These are phyloP conservation scores for Temnothorax ravouxi DNA, from an alignment of 2,888 invertebrate genomes.

Conservation along the genomic window DNA sequence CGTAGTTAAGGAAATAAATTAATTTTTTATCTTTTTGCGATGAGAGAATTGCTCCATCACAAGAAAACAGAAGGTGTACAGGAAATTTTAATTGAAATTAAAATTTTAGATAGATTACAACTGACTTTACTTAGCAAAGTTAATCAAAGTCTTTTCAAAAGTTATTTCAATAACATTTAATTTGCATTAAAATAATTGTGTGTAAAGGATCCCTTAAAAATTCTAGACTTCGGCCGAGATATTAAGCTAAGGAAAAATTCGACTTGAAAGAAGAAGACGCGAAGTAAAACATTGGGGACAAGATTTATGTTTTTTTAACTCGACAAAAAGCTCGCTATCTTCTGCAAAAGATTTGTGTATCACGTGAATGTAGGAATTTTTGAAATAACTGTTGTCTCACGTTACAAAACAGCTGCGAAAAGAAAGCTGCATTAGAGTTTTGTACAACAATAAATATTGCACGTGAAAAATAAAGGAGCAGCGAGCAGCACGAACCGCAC, in stretches of 20 bases:
- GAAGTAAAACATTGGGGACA: neutral
- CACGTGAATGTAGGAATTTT: neutral
- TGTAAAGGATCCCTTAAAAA: neutral
- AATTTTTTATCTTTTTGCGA: neutral
- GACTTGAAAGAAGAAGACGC: neutral
- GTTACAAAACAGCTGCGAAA: neutral
- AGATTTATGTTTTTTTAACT: slow-evolving; percentile 22
- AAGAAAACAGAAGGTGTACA: neutral
- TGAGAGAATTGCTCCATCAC: neutral
- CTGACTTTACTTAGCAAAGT: neutral
- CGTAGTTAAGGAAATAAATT: neutral
- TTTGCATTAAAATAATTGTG: slow-evolving; percentile 4
- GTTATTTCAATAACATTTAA: neutral
- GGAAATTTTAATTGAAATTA: neutral
- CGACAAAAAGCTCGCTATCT: neutral
- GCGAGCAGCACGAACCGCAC: slow-evolving; percentile 21
- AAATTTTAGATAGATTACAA: neutral
- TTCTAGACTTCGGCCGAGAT: no score
- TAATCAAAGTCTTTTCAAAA: neutral
- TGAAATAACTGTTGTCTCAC: neutral
- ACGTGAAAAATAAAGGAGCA: slow-evolving; percentile 1
- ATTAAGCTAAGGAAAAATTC: neutral
- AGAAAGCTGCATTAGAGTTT: neutral
- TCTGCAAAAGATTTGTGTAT: neutral
- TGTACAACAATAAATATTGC: slow-evolving; percentile 12